Evolutionary conservation across 2,888 invertebrate species (phyloP), one percentile per base, ranked within the genome.

Genomic region (Drosophila kambysellisi): DNA sequence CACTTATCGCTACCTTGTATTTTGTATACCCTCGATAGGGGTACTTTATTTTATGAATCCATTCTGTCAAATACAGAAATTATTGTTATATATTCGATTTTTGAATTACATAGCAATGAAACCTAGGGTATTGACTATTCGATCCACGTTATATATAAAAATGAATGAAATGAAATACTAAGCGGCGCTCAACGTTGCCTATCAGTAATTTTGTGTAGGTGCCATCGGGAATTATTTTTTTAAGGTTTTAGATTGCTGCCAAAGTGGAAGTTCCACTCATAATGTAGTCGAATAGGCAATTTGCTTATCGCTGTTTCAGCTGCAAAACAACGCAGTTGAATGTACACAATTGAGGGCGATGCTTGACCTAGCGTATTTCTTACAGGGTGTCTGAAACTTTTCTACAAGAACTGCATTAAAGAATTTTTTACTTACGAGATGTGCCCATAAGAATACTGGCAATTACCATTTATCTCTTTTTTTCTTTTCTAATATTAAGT

Each of bases 171-270:
- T 9, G 9, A 32, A 15, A 15, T 9, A 17, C 7, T 11, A n/a
- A 6, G 25, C 25, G 15, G n/a, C 29, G 32, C 20, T n/a, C 15
- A 30, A 8, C 15, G 6, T 9, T 32, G 30, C 6, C 32, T 52
- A 61, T 51, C 60, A 25, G 37, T 37, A 6, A 17, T 39, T 17
- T 39, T 35, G 53, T 67, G 67, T 66, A 53, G 67, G 72, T 48
- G 53, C 48, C 30, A 50, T 60, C 50, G 51, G 50, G 20, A 32
- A 43, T 43, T 32, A 25, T 58, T 39, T 57, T 12, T 51, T 1
- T 3, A n/a, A 56, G 1, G 7, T 15, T 39, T 29, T 3, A n/a
- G 59, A 11, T 60, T 53, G 29, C 60, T 61, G 33, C 54, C 32
- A 50, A 39, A 54, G 53, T 58, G 37, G 29, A 7, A 20, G n/a